phyloP scores from a whole-genome alignment of 2,113 vertebrate species.

The Vidua macroura region DNA sequence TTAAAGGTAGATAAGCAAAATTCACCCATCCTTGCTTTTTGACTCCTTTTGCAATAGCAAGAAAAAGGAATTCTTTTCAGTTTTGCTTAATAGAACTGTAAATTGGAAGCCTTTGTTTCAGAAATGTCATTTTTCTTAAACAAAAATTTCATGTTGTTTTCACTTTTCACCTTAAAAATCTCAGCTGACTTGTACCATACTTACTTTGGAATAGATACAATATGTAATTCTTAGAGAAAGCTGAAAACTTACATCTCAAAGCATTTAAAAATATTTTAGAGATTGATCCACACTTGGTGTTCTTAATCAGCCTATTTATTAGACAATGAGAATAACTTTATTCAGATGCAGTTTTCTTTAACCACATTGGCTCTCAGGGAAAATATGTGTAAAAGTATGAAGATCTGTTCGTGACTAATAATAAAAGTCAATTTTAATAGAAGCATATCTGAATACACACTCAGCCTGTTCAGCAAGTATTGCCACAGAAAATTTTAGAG shows the following conservation, averaged over 20 bases:
- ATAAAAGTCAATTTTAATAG: neutral
- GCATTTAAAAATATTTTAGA: neutral
- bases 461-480: neutral
- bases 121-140: neutral
- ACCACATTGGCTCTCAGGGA: neutral
- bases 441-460: accelerated
- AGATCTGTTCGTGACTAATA: neutral
- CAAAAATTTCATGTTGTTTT: neutral
- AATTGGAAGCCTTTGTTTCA: neutral
- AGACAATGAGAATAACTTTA: neutral
- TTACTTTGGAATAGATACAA: neutral
- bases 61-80: neutral
- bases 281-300: neutral
- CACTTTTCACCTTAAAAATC: neutral
- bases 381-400: neutral
- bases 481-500: neutral
- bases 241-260: neutral
- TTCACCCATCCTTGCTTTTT: neutral
- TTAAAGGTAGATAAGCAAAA: neutral
- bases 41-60: neutral
- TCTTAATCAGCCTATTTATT: neutral
- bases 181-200: neutral
- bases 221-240: neutral
- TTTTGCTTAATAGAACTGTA: accelerated
- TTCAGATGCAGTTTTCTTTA: neutral